Conservation (phyloP, 2,888 invertebrate species). For the Drosophila quinaria region DNA sequence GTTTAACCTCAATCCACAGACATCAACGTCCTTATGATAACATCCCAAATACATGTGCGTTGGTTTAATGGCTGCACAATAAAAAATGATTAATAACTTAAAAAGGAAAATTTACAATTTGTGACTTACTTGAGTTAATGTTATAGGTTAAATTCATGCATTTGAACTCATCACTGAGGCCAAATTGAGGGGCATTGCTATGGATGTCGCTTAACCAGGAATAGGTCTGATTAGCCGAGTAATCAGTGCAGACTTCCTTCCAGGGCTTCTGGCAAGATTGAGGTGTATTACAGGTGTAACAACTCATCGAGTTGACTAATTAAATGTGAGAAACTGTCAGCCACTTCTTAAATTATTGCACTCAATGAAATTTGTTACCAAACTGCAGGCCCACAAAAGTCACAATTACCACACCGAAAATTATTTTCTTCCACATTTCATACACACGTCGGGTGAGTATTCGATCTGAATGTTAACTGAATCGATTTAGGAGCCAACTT, state of each 20-base stretch:
- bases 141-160: conserved; percentile 46
- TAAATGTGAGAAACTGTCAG: neutral
- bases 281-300: conserved; percentile 44
- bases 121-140: conserved; percentile 17
- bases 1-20: conserved; percentile 25
- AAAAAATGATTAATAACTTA: neutral
- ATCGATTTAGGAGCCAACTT: neutral
- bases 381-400: conserved; percentile 48
- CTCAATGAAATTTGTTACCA: conserved; percentile 37
- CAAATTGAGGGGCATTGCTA: conserved; percentile 12
- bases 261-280: conserved; percentile 19
- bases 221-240: conserved; percentile 43
- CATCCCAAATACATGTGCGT: conserved; percentile 41
- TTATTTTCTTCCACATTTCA: conserved; percentile 62
- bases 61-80: conserved; percentile 9
- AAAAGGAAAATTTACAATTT: neutral
- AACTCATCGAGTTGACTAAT: conserved; percentile 42
- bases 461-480: conserved; percentile 3
- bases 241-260: conserved; percentile 30
- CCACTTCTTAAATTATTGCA: neutral
- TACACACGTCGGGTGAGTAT: neutral
- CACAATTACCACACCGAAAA: conserved; percentile 45
- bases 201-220: conserved; percentile 18
- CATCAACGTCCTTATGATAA: conserved; percentile 13
- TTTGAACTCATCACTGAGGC: conserved; percentile 12